Conservation (phyloP, 2,888 invertebrate genomes). For the Argynnis bischoffii region DNA sequence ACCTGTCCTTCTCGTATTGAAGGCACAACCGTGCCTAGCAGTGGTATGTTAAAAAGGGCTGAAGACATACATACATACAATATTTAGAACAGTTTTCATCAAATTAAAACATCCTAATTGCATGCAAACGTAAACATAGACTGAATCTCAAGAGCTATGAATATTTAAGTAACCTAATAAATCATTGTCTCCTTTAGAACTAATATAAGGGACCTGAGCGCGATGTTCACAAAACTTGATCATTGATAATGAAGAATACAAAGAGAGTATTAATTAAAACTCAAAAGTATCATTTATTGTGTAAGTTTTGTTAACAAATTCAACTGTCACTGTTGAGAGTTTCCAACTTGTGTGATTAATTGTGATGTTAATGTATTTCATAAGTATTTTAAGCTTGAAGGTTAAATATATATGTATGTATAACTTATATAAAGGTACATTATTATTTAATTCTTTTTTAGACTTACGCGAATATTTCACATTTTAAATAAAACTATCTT, state of each 20-base stretch:
- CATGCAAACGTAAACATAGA: neutral
- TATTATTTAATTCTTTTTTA: no score
- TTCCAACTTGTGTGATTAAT: constrained; percentile 17
- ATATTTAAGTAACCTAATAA: constrained; percentile 59
- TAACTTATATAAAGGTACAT: no score
- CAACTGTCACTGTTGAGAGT: constrained; percentile 13
- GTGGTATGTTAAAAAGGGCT: no score
- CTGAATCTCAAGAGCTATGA: constrained; percentile 45
- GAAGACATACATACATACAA: no score
- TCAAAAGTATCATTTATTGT: constrained; percentile 37
- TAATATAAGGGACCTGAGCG: constrained; percentile 44
- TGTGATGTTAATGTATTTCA: neutral
- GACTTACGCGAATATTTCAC: no score
- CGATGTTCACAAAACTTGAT: constrained; percentile 36
- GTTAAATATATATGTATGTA: neutral
- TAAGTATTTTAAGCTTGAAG: neutral
- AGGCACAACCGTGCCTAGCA: no score
- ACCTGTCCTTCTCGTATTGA: no score
- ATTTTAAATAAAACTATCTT: no score
- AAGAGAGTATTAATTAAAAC: constrained; percentile 38
- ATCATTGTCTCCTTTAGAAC: constrained; percentile 49
- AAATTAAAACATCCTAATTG: neutral
- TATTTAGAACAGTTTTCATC: neutral
- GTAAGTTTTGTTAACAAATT: constrained; percentile 31
- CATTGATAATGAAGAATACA: constrained; percentile 28